Base-by-base conservation (phyloP, 2,113 vertebrate species). In the Antigone vipio region DNA sequence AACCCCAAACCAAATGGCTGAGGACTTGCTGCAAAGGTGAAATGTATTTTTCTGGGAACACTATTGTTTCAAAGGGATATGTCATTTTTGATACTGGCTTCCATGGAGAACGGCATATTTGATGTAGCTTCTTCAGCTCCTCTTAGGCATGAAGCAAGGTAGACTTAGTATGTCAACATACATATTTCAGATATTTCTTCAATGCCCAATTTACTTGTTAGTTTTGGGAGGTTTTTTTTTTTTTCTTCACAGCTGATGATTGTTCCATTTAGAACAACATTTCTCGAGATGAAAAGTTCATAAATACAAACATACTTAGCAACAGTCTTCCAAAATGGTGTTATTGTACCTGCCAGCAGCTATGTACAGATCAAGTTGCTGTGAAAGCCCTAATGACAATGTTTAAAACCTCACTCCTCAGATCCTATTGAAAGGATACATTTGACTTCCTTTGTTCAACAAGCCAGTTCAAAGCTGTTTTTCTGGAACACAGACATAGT, bases 1-100 rank as follows among this genome's bases (percentile, higher is more conserved):
- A 79, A 69, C 3, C 6, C 24, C 53, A 58, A 32, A 52, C 30
- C 34, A 11, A 73, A 68, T 9, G 15, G 22, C 52, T 76, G 45
- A 50, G 19, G 52, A 47, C 38, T 67, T 0, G 0, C n/a, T n/a
- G 71, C 12, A 66, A 59, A 53, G 29, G 8, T 34, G 19, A 79
- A 63, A 63, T 15, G 3, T 13, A 19, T n/a, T 72, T 85, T 71
- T 75, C 20, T 26, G 16, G 19, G 11, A 74, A 49, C 8, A 6
- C 23, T 66, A 6, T 11, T 62, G 5, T 52, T 84, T 58, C 38
- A 59, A 35, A 9, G 27, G 30, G 18, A 9, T 52, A 64, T 83
- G 74, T 67, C 1, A 34, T 21, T 83, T 77, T 76, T 76, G 40
- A 56, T 60, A 35, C 29, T 35, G 34, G 15, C 22, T 63, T 55